Conservation (phyloP, 2,888 invertebrate genomes). For the Saturnia japonica region DNA sequence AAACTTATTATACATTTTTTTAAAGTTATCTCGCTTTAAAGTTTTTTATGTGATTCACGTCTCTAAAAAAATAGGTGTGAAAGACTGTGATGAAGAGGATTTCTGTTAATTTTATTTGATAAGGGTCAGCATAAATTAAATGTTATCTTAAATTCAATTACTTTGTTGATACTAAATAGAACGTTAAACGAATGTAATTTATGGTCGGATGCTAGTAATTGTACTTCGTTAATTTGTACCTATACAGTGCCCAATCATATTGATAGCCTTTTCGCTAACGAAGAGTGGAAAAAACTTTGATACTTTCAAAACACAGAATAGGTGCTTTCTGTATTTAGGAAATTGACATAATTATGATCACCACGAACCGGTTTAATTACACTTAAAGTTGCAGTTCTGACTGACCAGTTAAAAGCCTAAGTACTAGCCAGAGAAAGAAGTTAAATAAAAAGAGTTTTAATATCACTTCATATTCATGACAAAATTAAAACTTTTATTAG, state of each 20-base stretch:
- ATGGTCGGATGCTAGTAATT: neutral
- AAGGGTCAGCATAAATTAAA: slow-evolving; percentile 15
- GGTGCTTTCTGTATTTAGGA: too few relatives aligned
- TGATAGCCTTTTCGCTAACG: neutral
- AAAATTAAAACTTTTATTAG: slow-evolving; percentile 1
- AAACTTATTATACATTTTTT: slow-evolving; percentile 49
- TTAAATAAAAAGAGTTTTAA: neutral
- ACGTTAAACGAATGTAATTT: too few relatives aligned
- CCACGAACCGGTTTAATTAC: too few relatives aligned
- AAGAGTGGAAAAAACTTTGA: neutral
- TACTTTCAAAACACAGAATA: too few relatives aligned
- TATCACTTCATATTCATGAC: slow-evolving; percentile 5
- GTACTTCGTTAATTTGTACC: neutral
- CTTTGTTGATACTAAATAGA: neutral
- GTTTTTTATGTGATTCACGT: slow-evolving; percentile 49
- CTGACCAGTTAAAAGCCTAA: too few relatives aligned
- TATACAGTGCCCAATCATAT: neutral
- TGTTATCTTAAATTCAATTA: slow-evolving; percentile 1
- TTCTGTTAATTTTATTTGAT: slow-evolving; percentile 25
- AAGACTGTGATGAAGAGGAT: slow-evolving; percentile 25
- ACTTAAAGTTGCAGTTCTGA: too few relatives aligned
- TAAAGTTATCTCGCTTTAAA: slow-evolving; percentile 21
- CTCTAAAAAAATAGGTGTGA: slow-evolving; percentile 48
- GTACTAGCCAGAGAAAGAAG: too few relatives aligned
- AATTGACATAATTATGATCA: too few relatives aligned